Evolutionary conservation across 2,113 vertebrate species (phyloP), one percentile per base, ranked within the genome.

Genomic region (Corythornis cristatus): DNA sequence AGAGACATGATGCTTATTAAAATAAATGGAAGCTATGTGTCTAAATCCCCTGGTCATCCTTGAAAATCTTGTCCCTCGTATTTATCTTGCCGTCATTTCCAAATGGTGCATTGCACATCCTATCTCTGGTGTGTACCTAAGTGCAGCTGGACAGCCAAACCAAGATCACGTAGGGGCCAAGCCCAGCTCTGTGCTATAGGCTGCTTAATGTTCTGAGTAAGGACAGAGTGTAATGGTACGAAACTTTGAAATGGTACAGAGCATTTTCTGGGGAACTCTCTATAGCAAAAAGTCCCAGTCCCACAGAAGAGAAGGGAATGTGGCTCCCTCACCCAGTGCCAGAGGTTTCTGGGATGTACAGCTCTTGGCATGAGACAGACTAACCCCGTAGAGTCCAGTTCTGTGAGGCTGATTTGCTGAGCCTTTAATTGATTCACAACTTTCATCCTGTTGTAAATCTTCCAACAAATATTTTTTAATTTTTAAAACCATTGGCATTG

Each of bases 11-110:
- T 58, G 71, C 23, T 90, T 89, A 77, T 83, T 77, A 76, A 82
- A 92, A 87, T 37, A 82, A 87, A 89, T 82, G 58, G 74, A 68
- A 91, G 56, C 35, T n/a, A 18, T 6, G 2, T 43, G 51, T 91
- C 71, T 74, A 60, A 92, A 92, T 60, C 67, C 89, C 64, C 58
- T 31, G 51, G 78, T 79, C 90, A 83, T 37, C 84, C 84, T 71
- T 66, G 86, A 81, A 73, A 89, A 26, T 8, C 28, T 82, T 26
- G 58, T 51, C 67, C 50, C 42, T 62, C 3, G 1, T 28, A 14
- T 79, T 83, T 66, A 5, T 58, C 92, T 82, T 11, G 62, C 71
- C 25, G 81, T 16, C 20, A 19, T 15, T 70, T 85, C 70, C 70
- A 84, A 42, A 22, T 0, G 26, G 46, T 17, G 33, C 15, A 23